These are phyloP conservation scores for Danio albolineatus DNA, from an alignment of 2,797 vertebrate genomes.

Conservation along the genomic window DNA sequence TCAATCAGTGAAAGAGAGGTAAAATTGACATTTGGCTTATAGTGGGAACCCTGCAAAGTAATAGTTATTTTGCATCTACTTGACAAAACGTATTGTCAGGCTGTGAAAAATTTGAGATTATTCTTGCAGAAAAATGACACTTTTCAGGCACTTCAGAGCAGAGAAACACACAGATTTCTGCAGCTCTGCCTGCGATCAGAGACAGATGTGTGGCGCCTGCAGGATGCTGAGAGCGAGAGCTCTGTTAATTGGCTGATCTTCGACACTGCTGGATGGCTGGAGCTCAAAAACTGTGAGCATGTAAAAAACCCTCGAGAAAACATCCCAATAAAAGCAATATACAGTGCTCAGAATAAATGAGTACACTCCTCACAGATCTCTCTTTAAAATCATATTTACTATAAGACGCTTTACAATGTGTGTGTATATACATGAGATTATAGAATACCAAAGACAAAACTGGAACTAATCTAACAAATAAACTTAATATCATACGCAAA, in stretches of 20 bases:
- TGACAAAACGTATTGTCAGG: background rate
- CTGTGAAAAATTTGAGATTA: background rate
- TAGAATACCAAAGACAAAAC: too few species aligned
- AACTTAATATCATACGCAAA: too few species aligned
- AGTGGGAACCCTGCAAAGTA: too few species aligned
- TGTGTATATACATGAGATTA: too few species aligned
- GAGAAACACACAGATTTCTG: background rate
- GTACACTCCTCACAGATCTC: too few species aligned
- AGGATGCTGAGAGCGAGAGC: conserved; percentile 25
- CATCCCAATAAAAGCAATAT: conserved; percentile 9
- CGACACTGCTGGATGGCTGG: background rate
- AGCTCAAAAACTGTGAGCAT: background rate
- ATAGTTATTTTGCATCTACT: background rate
- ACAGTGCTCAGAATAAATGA: background rate
- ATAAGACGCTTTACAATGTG: too few species aligned
- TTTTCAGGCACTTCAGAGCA: background rate
- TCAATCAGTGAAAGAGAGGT: too few species aligned
- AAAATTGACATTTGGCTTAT: too few species aligned
- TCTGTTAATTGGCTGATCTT: conserved; percentile 40
- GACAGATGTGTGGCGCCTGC: background rate
- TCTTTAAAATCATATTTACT: too few species aligned
- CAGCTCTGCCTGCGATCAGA: background rate
- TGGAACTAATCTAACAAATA: too few species aligned
- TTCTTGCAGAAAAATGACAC: background rate
- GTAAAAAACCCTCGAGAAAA: conserved; percentile 6